Conservation (phyloP, 2,113 vertebrate genomes). For the Aphelocoma coerulescens region DNA sequence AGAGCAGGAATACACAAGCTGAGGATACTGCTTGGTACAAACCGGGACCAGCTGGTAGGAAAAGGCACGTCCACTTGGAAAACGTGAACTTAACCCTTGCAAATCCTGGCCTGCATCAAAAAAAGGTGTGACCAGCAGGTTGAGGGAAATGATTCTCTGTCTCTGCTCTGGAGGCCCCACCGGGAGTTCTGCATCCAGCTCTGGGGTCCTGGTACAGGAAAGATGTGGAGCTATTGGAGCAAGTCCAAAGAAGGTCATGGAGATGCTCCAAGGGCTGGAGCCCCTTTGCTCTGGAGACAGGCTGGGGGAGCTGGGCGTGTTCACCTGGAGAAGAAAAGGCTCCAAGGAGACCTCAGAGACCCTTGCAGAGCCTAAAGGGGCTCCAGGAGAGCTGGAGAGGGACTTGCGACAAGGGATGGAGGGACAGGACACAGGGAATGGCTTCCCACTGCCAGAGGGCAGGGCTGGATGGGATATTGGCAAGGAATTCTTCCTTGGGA, state of each 20-base stretch:
- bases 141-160: not conserved
- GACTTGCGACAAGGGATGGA: not conserved
- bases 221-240: not conserved
- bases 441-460: not conserved
- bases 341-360: not conserved
- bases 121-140: not conserved
- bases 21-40: not conserved
- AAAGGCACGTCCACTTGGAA: not conserved
- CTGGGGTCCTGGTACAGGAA: not conserved
- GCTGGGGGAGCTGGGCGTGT: not conserved
- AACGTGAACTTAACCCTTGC: not conserved
- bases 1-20: not conserved
- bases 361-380: not conserved
- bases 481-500: fast-evolving
- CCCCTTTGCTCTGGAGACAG: not conserved
- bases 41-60: not conserved
- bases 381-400: not conserved
- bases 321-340: not conserved
- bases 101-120: not conserved
- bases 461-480: fast-evolving
- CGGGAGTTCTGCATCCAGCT: not conserved
- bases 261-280: not conserved
- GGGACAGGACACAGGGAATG: not conserved
- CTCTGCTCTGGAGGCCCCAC: not conserved
- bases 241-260: not conserved